phyloP scores from a whole-genome alignment of 2,888 invertebrate species.

The Sialis fuliginosa region DNA sequence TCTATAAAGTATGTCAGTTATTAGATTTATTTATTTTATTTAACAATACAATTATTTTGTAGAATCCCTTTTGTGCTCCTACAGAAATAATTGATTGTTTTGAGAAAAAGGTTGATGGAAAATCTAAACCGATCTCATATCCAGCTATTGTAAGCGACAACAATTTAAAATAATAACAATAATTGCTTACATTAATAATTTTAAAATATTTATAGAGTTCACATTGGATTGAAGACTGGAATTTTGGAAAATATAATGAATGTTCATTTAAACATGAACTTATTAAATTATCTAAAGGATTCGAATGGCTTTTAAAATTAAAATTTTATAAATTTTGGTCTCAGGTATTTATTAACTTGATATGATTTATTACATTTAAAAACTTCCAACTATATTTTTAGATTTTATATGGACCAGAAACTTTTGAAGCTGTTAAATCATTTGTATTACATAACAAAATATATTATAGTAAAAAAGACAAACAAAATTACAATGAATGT shows the following conservation, averaged over 20 bases:
- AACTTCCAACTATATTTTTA: background rate
- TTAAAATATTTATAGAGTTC: background rate
- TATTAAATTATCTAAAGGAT: background rate
- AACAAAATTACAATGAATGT: background rate
- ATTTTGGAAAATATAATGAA: background rate
- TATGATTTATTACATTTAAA: background rate
- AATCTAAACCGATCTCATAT: too few relatives aligned
- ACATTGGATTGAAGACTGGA: background rate
- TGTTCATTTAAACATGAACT: background rate
- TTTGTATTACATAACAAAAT: background rate
- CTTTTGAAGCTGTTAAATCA: background rate
- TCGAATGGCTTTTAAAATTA: background rate
- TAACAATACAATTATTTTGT: too few relatives aligned
- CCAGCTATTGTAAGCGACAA: too few relatives aligned
- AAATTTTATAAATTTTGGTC: constrained; percentile 4
- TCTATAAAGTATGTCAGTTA: too few relatives aligned
- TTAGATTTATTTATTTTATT: too few relatives aligned
- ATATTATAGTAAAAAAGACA: background rate
- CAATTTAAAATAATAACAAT: too few relatives aligned
- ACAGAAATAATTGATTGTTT: too few relatives aligned
- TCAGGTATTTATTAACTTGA: constrained; percentile 1
- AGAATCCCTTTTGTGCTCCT: too few relatives aligned
- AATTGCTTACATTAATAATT: too few relatives aligned
- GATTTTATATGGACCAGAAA: background rate
- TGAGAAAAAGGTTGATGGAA: too few relatives aligned